Evolutionary conservation across 2,797 vertebrate species (phyloP).

Genomic region (Intellagama lesueurii): DNA sequence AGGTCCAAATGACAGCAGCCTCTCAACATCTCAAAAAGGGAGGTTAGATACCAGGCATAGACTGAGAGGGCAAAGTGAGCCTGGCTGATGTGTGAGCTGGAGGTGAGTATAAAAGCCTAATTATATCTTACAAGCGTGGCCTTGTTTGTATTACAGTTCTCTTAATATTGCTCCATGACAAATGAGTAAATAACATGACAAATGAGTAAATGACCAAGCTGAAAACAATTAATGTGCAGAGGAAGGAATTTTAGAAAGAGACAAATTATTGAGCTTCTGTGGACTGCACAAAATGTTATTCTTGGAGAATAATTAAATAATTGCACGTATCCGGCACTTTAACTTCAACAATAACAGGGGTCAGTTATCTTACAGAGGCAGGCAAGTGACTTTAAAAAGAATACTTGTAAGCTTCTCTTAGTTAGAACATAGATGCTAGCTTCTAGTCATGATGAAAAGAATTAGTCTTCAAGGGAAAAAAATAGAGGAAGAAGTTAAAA

Average conservation of each 20-base stretch:
- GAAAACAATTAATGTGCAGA: conserved; percentile 1
- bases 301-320: conserved; percentile 25
- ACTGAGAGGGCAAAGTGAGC: too few relatives aligned
- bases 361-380: conserved; percentile 5
- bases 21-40: too few relatives aligned
- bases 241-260: not conserved
- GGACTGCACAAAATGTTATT: not conserved
- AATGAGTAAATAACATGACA: not conserved
- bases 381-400: not conserved
- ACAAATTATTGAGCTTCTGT: not conserved
- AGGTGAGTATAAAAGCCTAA: not conserved
- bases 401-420: not conserved
- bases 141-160: not conserved
- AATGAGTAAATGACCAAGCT: not conserved
- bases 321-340: not conserved
- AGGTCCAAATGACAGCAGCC: too few relatives aligned
- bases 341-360: not conserved
- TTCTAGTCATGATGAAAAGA: not conserved
- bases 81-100: too few relatives aligned
- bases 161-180: not conserved
- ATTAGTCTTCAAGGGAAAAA: not conserved
- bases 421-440: not conserved
- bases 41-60: too few relatives aligned
- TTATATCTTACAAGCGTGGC: not conserved
- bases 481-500: not conserved